Percentiles rank a stretch among this genome's conserved stretches.
These are phyloP conservation scores for Neodiprion virginianus DNA, from an alignment of 1,140 invertebrate genomes.

Conservation along the genomic window DNA sequence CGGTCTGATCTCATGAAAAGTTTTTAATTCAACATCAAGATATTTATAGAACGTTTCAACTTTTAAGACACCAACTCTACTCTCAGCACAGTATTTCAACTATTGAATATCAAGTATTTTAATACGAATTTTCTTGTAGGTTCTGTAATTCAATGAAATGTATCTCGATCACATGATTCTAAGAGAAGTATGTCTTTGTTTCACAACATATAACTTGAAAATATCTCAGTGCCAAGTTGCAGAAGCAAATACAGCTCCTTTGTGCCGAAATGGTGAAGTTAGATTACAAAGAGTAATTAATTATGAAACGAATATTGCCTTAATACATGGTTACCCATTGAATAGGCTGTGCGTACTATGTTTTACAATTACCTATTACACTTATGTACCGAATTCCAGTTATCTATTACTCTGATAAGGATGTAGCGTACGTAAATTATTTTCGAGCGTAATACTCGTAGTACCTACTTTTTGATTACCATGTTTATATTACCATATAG, in stretches of 20 bases:
- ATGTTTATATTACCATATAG: not conserved
- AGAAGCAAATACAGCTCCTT: not conserved
- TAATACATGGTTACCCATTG: constrained; percentile 35
- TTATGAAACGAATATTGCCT: constrained; percentile 37
- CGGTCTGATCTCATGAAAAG: no score
- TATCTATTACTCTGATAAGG: not conserved
- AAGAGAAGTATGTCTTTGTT: no score
- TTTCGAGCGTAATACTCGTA: not conserved
- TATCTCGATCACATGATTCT: no score
- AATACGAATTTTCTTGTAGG: no score
- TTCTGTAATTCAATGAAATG: no score
- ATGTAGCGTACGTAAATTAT: not conserved
- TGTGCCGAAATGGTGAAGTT: no score
- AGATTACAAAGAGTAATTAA: not conserved
- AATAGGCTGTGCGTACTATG: constrained; percentile 26
- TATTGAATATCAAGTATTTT: no score
- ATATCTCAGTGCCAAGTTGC: not conserved
- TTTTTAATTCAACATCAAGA: no score
- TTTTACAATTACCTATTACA: constrained; percentile 11
- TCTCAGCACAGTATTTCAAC: no score
- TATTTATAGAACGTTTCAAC: no score
- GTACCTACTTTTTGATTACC: not conserved
- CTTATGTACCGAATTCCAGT: not conserved
- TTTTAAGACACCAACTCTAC: no score
- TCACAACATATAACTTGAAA: no score